Conservation (phyloP, 2,888 invertebrate genomes). For the Clivina fossor region DNA sequence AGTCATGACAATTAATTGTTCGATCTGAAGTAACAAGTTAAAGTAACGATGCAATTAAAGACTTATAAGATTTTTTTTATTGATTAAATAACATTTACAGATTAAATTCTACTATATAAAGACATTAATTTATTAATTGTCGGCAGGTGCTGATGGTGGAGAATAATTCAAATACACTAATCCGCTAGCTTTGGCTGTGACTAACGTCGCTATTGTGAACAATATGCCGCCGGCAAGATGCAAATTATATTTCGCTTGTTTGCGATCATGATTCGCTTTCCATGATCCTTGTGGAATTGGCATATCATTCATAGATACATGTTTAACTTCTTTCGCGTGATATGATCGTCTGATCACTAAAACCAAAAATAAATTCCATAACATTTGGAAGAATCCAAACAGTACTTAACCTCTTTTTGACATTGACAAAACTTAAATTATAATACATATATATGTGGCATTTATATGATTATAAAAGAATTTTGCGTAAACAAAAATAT, state of each 20-base stretch:
- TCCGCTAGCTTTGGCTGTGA: constrained; percentile 62
- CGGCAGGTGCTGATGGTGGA: constrained; percentile 53
- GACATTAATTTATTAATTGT: constrained; percentile 14
- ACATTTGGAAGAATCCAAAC: no score
- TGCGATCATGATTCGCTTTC: constrained; percentile 66
- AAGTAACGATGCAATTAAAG: no score
- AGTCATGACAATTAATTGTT: no score
- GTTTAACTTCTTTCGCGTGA: constrained; percentile 31
- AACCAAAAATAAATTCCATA: no score
- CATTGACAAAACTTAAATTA: no score
- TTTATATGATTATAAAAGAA: no score
- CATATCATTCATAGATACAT: constrained; percentile 70
- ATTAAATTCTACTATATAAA: constrained; percentile 24
- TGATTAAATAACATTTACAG: constrained; percentile 31
- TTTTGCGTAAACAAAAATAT: no score
- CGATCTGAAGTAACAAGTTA: no score
- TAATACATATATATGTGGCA: no score
- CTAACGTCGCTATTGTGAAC: constrained; percentile 54
- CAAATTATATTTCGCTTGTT: constrained; percentile 69
- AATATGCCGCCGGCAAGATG: constrained; percentile 62
- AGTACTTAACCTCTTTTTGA: no score
- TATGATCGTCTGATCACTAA: constrained; percentile 33
- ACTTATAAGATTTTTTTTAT: constrained; percentile 19
- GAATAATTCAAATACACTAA: constrained; percentile 64
- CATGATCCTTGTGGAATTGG: constrained; percentile 78